A percentile compares a stretch with the other conserved stretches of the same genome.
Conservation (phyloP, 2,888 invertebrate genomes). For the Tetramorium bicarinatum region DNA sequence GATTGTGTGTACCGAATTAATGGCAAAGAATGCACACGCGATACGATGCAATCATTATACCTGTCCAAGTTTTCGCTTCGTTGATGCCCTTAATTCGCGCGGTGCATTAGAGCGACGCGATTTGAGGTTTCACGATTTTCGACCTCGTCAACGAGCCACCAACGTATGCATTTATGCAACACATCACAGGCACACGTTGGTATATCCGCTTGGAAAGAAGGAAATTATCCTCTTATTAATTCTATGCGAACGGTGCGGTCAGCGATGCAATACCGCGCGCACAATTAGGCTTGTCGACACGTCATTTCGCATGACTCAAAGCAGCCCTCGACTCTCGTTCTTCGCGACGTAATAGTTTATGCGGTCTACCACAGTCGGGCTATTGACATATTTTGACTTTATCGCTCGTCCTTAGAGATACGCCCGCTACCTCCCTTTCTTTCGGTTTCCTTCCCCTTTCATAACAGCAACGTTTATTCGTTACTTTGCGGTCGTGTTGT, state of each 20-base stretch:
- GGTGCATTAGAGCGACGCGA: conserved; percentile 49
- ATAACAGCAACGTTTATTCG: conserved; percentile 45
- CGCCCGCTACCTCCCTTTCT: conserved; percentile 34
- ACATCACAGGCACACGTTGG: conserved; percentile 51
- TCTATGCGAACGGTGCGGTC: conserved; percentile 64
- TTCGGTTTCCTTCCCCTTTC: conserved; percentile 26
- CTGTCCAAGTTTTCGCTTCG: conserved; percentile 39
- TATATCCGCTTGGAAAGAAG: not conserved
- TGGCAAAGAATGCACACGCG: not conserved
- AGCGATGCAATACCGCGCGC: conserved; percentile 49
- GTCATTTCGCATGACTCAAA: conserved; percentile 84
- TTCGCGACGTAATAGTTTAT: conserved; percentile 65
- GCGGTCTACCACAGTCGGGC: conserved; percentile 83
- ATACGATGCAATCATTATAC: not conserved
- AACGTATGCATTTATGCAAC: conserved; percentile 47
- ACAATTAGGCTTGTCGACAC: conserved; percentile 81
- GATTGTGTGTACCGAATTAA: not conserved
- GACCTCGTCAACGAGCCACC: conserved; percentile 9
- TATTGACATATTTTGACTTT: conserved; percentile 85
- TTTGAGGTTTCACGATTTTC: conserved; percentile 71
- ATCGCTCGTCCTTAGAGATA: conserved; percentile 61
- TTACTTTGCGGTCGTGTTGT: conserved; percentile 68
- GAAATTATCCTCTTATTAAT: conserved; percentile 55
- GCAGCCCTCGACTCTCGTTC: conserved; percentile 67
- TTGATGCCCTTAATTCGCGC: conserved; percentile 40